Conservation (phyloP, 1,140 invertebrate genomes). For the Proales similis region DNA sequence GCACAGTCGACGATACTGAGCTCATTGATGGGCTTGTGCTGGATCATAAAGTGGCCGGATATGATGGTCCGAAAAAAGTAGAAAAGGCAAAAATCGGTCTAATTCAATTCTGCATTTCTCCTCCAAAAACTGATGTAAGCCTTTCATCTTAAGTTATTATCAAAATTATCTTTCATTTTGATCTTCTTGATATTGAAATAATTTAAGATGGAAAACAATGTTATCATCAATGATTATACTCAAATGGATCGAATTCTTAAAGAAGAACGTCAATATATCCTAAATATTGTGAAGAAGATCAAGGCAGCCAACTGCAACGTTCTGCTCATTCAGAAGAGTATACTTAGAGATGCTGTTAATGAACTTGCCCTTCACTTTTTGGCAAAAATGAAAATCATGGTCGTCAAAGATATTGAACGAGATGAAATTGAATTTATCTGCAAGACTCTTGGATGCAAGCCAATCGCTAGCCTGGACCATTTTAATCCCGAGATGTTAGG, state of each 20-base stretch:
- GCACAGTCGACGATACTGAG: conserved; percentile 95
- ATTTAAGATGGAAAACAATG: conserved; percentile 97
- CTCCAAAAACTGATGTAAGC: conserved; percentile 97
- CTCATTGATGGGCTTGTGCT: conserved; percentile 90
- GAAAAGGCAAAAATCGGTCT: conserved; percentile 98
- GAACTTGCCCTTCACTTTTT: conserved; percentile 95
- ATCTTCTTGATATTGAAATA: conserved; percentile 53
- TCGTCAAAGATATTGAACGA: conserved; percentile 92
- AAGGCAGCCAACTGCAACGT: conserved; percentile 98
- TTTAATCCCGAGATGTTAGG: conserved; percentile 84
- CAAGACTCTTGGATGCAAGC: conserved; percentile 82
- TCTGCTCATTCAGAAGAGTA: conserved; percentile 94
- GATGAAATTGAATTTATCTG: conserved; percentile 96
- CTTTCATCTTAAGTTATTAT: conserved; percentile 38
- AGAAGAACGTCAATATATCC: conserved; percentile 92
- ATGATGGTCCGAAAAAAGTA: conserved; percentile 68
- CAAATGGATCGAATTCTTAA: conserved; percentile 98
- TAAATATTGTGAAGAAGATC: conserved; percentile 97
- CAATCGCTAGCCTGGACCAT: conserved; percentile 96
- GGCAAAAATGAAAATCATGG: conserved; percentile 98
- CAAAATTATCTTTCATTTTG: conserved; percentile 8
- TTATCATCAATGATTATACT: conserved; percentile 93
- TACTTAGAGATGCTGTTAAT: conserved; percentile 87
- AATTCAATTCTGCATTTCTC: conserved; percentile 98
- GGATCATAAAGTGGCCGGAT: conserved; percentile 75